phyloP scores from a whole-genome alignment of 2,113 vertebrate genomes.

The Lates calcarifer region DNA sequence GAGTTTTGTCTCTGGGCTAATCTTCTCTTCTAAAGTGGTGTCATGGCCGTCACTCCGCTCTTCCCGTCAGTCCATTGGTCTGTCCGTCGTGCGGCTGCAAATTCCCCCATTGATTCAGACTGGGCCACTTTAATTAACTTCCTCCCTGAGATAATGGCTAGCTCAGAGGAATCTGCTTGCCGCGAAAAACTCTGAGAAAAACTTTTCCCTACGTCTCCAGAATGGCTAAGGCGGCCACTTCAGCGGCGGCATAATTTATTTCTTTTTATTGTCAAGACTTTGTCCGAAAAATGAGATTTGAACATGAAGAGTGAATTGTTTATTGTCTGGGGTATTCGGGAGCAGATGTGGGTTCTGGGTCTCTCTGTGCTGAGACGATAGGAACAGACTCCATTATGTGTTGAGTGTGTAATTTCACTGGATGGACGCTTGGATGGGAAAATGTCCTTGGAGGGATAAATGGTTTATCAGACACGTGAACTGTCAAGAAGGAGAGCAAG shows the following conservation, averaged over 20 bases:
- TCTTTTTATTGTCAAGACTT: conserved; percentile 80
- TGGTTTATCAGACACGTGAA: conserved; percentile 76
- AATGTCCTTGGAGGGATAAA: conserved; percentile 80
- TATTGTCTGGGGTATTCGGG: conserved; percentile 84
- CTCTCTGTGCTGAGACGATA: conserved; percentile 82
- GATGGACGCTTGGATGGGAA: conserved; percentile 72
- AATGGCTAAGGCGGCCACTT: conserved; percentile 68
- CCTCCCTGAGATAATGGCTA: conserved; percentile 83
- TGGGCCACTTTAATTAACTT: conserved; percentile 89
- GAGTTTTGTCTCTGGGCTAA: conserved; percentile 85
- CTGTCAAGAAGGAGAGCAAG: conserved; percentile 41
- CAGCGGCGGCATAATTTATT: conserved; percentile 71
- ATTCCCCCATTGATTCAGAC: conserved; percentile 85
- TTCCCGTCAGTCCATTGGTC: conserved; percentile 74
- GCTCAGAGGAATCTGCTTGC: conserved; percentile 81
- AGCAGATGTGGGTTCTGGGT: conserved; percentile 79
- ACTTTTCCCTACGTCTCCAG: conserved; percentile 73
- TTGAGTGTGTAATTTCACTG: conserved; percentile 77
- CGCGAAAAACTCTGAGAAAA: conserved; percentile 78
- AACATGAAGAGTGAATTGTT: conserved; percentile 83
- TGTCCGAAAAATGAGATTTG: conserved; percentile 84
- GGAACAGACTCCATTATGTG: conserved; percentile 78
- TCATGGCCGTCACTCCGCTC: conserved; percentile 84
- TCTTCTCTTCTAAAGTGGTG: conserved; percentile 84
- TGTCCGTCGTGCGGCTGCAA: conserved; percentile 67